Evolutionary conservation across 2,113 vertebrate genomes (phyloP).

Genomic region (Embiotoca jacksoni): DNA sequence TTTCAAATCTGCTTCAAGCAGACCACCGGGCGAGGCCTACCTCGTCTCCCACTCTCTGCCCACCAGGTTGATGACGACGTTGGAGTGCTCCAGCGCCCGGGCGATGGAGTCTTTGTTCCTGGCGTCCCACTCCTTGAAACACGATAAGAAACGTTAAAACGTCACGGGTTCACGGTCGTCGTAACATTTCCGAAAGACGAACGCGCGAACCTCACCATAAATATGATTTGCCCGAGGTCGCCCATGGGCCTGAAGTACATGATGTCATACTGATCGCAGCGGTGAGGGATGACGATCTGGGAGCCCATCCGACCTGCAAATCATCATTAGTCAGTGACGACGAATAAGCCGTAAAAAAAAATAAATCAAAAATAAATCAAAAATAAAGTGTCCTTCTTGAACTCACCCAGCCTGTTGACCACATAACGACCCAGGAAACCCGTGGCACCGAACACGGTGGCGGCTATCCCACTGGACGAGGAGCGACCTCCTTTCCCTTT

Average conservation of each 20-base stretch:
- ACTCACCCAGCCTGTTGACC: slow-evolving; percentile 92
- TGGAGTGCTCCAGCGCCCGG: slow-evolving; percentile 90
- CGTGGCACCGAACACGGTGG: slow-evolving; percentile 96
- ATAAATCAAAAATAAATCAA: no score
- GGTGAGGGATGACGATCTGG: slow-evolving; percentile 92
- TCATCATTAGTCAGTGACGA: not conserved
- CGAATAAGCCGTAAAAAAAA: not conserved
- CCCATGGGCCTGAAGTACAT: slow-evolving; percentile 95
- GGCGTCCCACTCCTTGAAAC: slow-evolving; percentile 90
- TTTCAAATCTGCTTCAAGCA: fast-evolving
- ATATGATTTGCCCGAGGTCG: slow-evolving; percentile 94
- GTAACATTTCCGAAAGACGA: not conserved
- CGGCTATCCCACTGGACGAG: slow-evolving; percentile 93
- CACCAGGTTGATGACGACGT: slow-evolving; percentile 95
- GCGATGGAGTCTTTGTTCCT: slow-evolving; percentile 90
- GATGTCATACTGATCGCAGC: slow-evolving; percentile 92
- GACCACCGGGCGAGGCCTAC: slow-evolving; percentile 71
- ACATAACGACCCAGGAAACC: slow-evolving; percentile 96
- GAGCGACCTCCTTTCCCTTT: slow-evolving; percentile 93
- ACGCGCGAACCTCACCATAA: slow-evolving; percentile 84
- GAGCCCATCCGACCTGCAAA: slow-evolving; percentile 92
- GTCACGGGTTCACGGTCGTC: not conserved
- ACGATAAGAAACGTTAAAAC: not conserved
- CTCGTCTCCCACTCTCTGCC: slow-evolving; percentile 96
- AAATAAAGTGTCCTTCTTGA: not conserved